phyloP scores from a whole-genome alignment of 2,888 invertebrate genomes.

The Watsonalla binaria region DNA sequence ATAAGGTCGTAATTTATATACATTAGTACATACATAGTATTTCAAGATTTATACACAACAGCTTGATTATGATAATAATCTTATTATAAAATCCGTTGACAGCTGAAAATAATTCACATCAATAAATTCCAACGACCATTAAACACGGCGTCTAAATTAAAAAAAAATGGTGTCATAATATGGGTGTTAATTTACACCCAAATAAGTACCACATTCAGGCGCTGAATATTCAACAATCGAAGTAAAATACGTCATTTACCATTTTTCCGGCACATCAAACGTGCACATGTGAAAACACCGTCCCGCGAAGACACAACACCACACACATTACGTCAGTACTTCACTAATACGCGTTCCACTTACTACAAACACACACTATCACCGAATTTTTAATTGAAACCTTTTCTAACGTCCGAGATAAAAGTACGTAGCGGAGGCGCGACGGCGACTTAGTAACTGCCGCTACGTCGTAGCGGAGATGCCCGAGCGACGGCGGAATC shows the following conservation, averaged over 20 bases:
- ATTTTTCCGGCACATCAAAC: slow-evolving; percentile 68
- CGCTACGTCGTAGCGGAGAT: slow-evolving; percentile 63
- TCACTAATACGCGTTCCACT: slow-evolving; percentile 37
- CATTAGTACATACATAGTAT: no score
- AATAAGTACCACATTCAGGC: slow-evolving; percentile 32
- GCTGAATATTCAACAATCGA: slow-evolving; percentile 29
- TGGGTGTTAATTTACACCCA: slow-evolving; percentile 26
- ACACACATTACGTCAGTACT: slow-evolving; percentile 53
- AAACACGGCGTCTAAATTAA: no score
- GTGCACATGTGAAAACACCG: slow-evolving; percentile 30
- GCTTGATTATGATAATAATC: no score
- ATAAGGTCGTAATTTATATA: no score
- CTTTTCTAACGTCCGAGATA: slow-evolving; percentile 20
- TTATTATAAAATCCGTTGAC: no score
- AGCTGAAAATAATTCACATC: no score
- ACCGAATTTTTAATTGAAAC: slow-evolving; percentile 39
- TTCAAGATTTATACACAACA: no score
- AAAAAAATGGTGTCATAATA: slow-evolving; percentile 8
- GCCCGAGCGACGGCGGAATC: slow-evolving; percentile 41
- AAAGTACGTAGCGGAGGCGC: slow-evolving; percentile 39
- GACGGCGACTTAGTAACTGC: slow-evolving; percentile 58
- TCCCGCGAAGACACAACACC: slow-evolving; percentile 40
- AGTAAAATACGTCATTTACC: slow-evolving; percentile 57
- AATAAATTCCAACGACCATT: no score
- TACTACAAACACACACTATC: slow-evolving; percentile 46